Evolutionary conservation across 2,888 invertebrate genomes (phyloP), one percentile per base, ranked within the genome.

Genomic region (Xestoiulus laeticollis): DNA sequence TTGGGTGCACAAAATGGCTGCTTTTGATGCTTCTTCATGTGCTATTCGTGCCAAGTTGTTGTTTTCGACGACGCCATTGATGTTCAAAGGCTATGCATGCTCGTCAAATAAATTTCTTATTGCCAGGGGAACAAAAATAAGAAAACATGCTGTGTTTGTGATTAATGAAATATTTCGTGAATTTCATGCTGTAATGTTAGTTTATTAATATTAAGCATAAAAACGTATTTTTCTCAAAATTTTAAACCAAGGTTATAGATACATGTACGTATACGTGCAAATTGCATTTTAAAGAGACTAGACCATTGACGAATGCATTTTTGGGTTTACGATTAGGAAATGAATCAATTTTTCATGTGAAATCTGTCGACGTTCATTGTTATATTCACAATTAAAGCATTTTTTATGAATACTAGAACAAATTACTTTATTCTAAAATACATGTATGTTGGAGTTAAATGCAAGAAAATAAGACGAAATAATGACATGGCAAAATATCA

Each of bases 51-150:
- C 84, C 16, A 84, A 38, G 84, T 30, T 84, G 84, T 38, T 38
- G 84, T 38, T 38, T 84, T 59, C 59, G 22, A 59, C 59, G 59
- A 59, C 59, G 59, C 59, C 59, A 59, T 59, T 59, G n/a, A 48
- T 48, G 4, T 12, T 16, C 1, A 59, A 19, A n/a, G 59, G 6
- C 59, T 19, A 22, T 59, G 22, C 38, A 38, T 38, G 38, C 6
- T 38, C 38, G 38, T 5, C 38, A 38, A 38, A 38, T 38, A 38
- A n/a, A 59, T 59, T 48, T 48, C 22, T 59, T 1, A 0, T 8
- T 59, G 19, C 8, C n/a, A 3, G 5, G n/a, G 5, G 59, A 22
- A 3, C n/a, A 59, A 59, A 59, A 22, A 19, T 19, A 8, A 0
- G 22, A 19, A 59, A 59, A 59, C 4, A 19, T 38, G n/a, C 59